These are phyloP conservation scores for Sorex maritimensis DNA, from an alignment of 2,797 vertebrate species.

Conservation along the genomic window DNA sequence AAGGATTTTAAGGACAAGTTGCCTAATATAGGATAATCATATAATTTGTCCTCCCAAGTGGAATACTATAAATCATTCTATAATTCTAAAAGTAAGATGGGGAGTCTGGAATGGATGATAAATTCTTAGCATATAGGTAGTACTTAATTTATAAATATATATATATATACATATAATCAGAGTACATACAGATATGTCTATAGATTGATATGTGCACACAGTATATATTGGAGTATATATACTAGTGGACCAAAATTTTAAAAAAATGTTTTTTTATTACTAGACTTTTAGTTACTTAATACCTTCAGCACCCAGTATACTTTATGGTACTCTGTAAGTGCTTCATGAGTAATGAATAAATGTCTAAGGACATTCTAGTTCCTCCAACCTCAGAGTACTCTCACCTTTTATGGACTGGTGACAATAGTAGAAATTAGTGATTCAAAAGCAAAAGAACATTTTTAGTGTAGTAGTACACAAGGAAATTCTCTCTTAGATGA, in stretches of 20 bases:
- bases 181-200: too few species aligned
- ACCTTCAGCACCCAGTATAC: not conserved
- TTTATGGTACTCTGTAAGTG: not conserved
- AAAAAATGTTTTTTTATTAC: not conserved
- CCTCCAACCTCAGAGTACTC: not conserved
- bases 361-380: not conserved
- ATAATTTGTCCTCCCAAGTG: not conserved
- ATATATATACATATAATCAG: too few species aligned
- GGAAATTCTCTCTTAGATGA: not conserved
- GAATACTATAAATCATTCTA: not conserved
- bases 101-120: too few species aligned
- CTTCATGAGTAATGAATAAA: not conserved
- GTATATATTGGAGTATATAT: too few species aligned
- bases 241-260: too few species aligned
- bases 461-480: not conserved
- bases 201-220: too few species aligned
- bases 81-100: too few species aligned
- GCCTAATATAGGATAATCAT: not conserved
- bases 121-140: too few species aligned
- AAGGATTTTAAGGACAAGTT: not conserved
- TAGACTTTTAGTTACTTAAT: constrained; percentile 18
- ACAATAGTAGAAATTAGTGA: not conserved
- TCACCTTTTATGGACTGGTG: not conserved
- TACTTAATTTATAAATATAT: not conserved
- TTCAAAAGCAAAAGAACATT: constrained; percentile 1